A percentile compares a stretch with the other conserved stretches of the same genome.
phyloP scores from a whole-genome alignment of 2,888 invertebrate genomes.

The Synanthedon tipuliformis region DNA sequence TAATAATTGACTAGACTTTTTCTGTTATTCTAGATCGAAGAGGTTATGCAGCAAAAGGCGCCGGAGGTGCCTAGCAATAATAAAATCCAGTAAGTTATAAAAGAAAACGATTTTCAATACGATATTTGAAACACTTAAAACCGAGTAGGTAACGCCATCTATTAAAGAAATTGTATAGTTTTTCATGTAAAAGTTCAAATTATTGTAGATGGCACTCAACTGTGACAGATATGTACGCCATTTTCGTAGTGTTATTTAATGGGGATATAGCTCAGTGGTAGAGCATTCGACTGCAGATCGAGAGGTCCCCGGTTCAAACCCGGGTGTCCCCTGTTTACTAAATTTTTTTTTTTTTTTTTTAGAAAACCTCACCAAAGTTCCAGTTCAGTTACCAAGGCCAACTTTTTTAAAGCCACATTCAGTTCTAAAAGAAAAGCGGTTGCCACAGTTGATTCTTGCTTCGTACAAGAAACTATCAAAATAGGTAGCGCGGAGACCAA shows the following conservation, averaged over 20 bases:
- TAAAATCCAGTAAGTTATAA: constrained; percentile 41
- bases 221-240: constrained; percentile 9
- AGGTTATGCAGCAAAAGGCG: constrained; percentile 68
- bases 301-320: constrained; percentile 70
- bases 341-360: constrained; percentile 19
- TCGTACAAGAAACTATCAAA: constrained; percentile 48
- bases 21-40: constrained; percentile 50
- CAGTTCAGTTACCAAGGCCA: constrained; percentile 31
- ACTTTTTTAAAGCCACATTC: constrained; percentile 61
- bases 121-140: background rate
- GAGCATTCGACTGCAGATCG: constrained; percentile 69
- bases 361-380: constrained; percentile 26
- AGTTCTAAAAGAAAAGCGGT: constrained; percentile 62
- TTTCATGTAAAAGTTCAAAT: background rate
- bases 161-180: constrained; percentile 6
- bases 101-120: background rate
- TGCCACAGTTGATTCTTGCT: constrained; percentile 28
- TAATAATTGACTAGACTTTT: background rate
- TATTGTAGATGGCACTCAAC: constrained; percentile 20
- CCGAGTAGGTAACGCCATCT: constrained; percentile 35
- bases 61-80: constrained; percentile 56
- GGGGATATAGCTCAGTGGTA: constrained; percentile 70
- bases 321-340: constrained; percentile 54
- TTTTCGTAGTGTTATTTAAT: constrained; percentile 16
- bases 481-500: constrained; percentile 67